A percentile compares a stretch with the other conserved stretches of the same genome.
Conservation (phyloP, 2,113 vertebrate species). For the Malaclemys terrapin region DNA sequence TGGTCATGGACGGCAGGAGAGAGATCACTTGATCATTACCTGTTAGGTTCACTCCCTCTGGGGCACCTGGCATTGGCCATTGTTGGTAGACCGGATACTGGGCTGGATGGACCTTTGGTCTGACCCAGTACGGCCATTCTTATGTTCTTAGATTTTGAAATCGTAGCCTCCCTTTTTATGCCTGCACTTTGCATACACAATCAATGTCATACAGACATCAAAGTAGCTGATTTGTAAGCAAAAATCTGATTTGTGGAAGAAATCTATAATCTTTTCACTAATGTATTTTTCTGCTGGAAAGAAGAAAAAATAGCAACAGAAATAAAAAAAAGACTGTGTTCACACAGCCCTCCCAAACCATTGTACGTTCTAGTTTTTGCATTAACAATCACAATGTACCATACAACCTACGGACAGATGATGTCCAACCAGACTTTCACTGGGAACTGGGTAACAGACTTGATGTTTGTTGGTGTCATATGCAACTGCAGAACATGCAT, state of each 20-base stretch:
- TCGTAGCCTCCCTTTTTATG: background rate
- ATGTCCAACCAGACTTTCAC: background rate
- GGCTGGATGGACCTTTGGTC: too few species aligned
- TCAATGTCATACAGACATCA: background rate
- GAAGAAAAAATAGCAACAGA: background rate
- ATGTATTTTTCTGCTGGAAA: background rate
- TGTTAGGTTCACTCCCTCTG: too few species aligned
- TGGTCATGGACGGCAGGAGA: too few species aligned
- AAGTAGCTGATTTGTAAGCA: background rate
- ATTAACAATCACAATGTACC: background rate
- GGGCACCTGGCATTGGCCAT: too few species aligned
- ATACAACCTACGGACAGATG: background rate
- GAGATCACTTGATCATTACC: too few species aligned
- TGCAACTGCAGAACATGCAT: background rate
- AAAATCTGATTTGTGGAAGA: background rate
- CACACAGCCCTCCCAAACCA: background rate
- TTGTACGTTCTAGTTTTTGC: background rate
- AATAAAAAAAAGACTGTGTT: background rate
- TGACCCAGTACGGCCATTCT: too few species aligned
- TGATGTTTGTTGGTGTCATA: accelerated
- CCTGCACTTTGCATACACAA: background rate
- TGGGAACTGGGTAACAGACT: background rate
- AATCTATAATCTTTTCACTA: background rate
- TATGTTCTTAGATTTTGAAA: background rate
- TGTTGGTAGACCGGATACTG: too few species aligned